These are phyloP conservation scores for Notarius quadriscutis DNA, from an alignment of 2,113 vertebrate species.

Conservation along the genomic window DNA sequence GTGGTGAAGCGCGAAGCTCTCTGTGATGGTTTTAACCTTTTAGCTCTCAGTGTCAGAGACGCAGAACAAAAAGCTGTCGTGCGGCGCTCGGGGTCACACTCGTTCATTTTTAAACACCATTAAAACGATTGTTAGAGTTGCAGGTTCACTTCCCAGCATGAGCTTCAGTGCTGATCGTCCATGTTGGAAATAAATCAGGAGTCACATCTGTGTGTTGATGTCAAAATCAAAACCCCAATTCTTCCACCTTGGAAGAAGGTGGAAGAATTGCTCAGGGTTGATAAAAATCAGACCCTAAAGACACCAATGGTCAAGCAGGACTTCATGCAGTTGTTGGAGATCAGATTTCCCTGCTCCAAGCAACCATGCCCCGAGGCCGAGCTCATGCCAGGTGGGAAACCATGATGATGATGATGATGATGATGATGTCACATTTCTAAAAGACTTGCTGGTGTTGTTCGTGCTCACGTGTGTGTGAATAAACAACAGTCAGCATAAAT, in stretches of 20 bases:
- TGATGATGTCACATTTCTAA: no score
- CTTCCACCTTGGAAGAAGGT: no score
- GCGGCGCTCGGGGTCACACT: constrained; percentile 28
- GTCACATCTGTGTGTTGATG: not conserved
- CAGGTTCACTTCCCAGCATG: not conserved
- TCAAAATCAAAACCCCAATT: not conserved
- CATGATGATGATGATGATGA: no score
- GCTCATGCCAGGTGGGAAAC: no score
- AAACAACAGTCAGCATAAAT: not conserved
- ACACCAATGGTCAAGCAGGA: no score
- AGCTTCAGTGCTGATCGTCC: not conserved
- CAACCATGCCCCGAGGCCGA: no score
- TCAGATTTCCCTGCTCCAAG: no score
- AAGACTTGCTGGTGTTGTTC: not conserved
- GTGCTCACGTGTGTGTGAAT: not conserved
- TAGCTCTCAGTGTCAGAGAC: constrained; percentile 36
- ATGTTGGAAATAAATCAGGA: not conserved
- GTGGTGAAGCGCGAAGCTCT: constrained; percentile 48
- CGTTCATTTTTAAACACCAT: constrained; percentile 40
- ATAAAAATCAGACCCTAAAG: no score
- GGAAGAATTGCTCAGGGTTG: no score
- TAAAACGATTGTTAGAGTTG: constrained; percentile 24
- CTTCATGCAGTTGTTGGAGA: no score
- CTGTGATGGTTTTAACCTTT: constrained; percentile 56
- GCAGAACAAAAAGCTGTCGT: constrained; percentile 37